Percentiles rank a stretch among this genome's conserved stretches.
phyloP scores from a whole-genome alignment of 2,113 vertebrate species.

The Morone chrysops region DNA sequence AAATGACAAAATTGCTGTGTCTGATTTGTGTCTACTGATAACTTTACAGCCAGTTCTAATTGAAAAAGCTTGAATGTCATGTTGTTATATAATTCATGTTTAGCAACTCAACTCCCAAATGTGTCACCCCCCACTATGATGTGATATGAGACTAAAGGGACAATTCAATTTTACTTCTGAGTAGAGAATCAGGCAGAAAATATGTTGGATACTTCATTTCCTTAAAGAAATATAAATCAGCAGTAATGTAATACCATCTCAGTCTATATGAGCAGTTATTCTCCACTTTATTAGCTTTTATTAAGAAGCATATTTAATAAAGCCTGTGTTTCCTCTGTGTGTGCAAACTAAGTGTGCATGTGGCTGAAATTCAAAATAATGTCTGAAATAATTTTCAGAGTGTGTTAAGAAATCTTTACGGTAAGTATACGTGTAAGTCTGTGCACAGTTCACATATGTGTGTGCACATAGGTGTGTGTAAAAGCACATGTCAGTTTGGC shows the following conservation, averaged over 20 bases:
- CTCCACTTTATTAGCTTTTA: slow-evolving; percentile 51
- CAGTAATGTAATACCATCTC: slow-evolving; percentile 24
- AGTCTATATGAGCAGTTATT: slow-evolving; percentile 27
- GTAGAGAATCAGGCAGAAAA: slow-evolving; percentile 13
- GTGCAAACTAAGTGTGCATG: background rate
- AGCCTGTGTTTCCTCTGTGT: slow-evolving; percentile 10
- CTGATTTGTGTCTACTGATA: background rate
- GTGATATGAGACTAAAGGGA: slow-evolving; percentile 29
- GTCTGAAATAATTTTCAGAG: slow-evolving; percentile 2
- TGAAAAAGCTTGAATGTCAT: slow-evolving; percentile 12
- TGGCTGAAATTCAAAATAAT: background rate
- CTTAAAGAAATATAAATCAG: slow-evolving; percentile 35
- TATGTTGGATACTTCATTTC: slow-evolving; percentile 32
- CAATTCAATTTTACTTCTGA: slow-evolving; percentile 37
- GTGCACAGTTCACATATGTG: background rate
- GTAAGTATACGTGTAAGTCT: background rate
- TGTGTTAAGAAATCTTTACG: background rate
- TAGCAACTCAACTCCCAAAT: slow-evolving; percentile 1
- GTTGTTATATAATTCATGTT: background rate
- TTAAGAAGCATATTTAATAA: slow-evolving; percentile 46
- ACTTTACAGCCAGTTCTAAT: slow-evolving; percentile 5
- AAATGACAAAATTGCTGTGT: slow-evolving; percentile 16
- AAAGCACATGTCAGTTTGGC: slow-evolving; percentile 53
- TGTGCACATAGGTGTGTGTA: slow-evolving; percentile 27
- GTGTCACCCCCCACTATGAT: background rate